Percentiles rank a stretch among this genome's conserved stretches.
These are phyloP conservation scores for Diaprepes abbreviatus DNA, from an alignment of 2,888 invertebrate genomes.

Conservation along the genomic window DNA sequence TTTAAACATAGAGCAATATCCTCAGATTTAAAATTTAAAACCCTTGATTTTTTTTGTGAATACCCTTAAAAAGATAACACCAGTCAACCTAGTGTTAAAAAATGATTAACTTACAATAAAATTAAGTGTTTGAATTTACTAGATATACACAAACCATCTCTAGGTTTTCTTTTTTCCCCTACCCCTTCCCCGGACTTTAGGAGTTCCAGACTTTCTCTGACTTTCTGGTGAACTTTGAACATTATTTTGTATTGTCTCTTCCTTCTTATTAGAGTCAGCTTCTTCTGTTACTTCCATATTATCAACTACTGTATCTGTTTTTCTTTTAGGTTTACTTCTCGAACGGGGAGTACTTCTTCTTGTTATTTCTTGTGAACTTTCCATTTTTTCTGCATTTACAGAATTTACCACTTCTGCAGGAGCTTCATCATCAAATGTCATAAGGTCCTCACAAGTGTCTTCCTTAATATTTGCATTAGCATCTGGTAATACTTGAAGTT, in stretches of 20 bases:
- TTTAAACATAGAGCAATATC: too few species aligned
- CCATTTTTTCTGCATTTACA: not conserved
- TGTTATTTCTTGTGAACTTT: conserved; percentile 19
- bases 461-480: conserved; percentile 4
- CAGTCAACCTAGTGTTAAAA: not conserved
- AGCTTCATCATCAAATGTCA: conserved; percentile 17
- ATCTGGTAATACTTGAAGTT: not conserved
- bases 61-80: not conserved
- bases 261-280: conserved; percentile 31
- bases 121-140: conserved; percentile 28
- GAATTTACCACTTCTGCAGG: not conserved
- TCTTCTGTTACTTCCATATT: conserved; percentile 1
- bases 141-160: not conserved
- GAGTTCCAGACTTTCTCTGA: conserved; percentile 3
- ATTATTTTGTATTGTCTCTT: conserved; percentile 17
- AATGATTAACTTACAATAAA: not conserved
- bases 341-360: not conserved
- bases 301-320: not conserved
- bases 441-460: conserved; percentile 9
- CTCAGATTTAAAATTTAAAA: too few species aligned
- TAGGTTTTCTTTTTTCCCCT: conserved; percentile 24
- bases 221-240: conserved; percentile 6
- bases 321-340: conserved; percentile 4
- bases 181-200: conserved; percentile 26
- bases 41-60: too few species aligned